Conservation (phyloP, 2,888 invertebrate species). For the Sarcophaga variegata region DNA sequence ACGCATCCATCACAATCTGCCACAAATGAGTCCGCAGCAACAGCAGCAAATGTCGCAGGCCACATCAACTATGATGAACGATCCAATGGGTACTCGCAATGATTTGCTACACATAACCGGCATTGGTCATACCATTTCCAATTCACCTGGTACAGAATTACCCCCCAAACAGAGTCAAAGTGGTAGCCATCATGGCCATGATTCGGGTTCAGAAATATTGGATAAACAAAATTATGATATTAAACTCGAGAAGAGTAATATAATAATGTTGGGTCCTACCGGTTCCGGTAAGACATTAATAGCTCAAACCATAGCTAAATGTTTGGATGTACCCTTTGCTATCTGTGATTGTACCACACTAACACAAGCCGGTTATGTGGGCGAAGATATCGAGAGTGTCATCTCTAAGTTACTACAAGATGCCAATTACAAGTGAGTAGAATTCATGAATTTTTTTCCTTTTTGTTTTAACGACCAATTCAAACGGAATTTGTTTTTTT, state of each 20-base stretch:
- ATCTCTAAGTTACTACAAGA: conserved; percentile 97
- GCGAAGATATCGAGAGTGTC: conserved; percentile 99
- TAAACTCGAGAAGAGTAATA: conserved; percentile 97
- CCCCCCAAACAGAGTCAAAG: conserved; percentile 75
- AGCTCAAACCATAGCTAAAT: conserved; percentile 98
- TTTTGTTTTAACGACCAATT: conserved; percentile 10
- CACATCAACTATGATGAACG: conserved; percentile 70
- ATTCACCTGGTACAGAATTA: conserved; percentile 78
- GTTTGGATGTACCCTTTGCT: conserved; percentile 99
- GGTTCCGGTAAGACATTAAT: conserved; percentile 98
- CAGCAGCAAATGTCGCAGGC: conserved; percentile 70
- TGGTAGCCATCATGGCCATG: conserved; percentile 72
- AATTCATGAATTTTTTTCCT: not conserved
- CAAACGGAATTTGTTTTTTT: not conserved
- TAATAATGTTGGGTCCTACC: conserved; percentile 97
- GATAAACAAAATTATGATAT: conserved; percentile 92
- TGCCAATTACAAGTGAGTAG: conserved; percentile 91
- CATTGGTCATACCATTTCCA: conserved; percentile 86
- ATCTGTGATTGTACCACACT: conserved; percentile 99
- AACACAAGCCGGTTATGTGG: conserved; percentile 98
- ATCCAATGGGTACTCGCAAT: conserved; percentile 78
- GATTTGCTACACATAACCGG: conserved; percentile 94
- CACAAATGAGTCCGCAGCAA: conserved; percentile 79
- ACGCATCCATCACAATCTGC: conserved; percentile 96
- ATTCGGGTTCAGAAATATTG: conserved; percentile 89